Conservation (phyloP, 2,888 invertebrate species). For the Heliconius aoede region DNA sequence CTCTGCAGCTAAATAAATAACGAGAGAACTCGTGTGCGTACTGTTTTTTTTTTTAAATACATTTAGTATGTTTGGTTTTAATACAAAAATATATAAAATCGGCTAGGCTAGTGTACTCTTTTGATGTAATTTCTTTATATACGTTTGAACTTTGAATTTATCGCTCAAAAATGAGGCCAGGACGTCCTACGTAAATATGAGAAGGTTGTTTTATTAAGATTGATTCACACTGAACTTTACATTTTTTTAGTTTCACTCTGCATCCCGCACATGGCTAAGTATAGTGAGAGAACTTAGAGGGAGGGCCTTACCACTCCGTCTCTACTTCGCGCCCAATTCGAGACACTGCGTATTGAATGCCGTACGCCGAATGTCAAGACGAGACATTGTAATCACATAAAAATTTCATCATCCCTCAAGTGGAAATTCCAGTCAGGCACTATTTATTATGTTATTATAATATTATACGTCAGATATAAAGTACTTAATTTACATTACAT, state of each 20-base stretch:
- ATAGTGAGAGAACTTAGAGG: too few relatives aligned
- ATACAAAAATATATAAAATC: background rate
- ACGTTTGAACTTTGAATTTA: slow-evolving; percentile 1
- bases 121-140: background rate
- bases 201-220: background rate
- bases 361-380: too few relatives aligned
- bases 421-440: too few relatives aligned
- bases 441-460: too few relatives aligned
- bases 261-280: background rate
- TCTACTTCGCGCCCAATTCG: background rate
- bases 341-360: too few relatives aligned
- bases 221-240: background rate
- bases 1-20: background rate
- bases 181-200: background rate
- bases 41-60: too few relatives aligned
- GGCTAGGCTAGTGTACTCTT: background rate
- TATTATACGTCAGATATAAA: too few relatives aligned
- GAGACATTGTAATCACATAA: too few relatives aligned
- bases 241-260: background rate
- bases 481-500: too few relatives aligned
- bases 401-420: too few relatives aligned
- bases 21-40: too few relatives aligned
- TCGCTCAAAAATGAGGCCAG: background rate
- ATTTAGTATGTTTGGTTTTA: too few relatives aligned
- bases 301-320: background rate